A percentile compares a stretch with the other conserved stretches of the same genome.
These are phyloP conservation scores for Euwallacea fornicatus DNA, from an alignment of 1,140 invertebrate genomes.

Conservation along the genomic window DNA sequence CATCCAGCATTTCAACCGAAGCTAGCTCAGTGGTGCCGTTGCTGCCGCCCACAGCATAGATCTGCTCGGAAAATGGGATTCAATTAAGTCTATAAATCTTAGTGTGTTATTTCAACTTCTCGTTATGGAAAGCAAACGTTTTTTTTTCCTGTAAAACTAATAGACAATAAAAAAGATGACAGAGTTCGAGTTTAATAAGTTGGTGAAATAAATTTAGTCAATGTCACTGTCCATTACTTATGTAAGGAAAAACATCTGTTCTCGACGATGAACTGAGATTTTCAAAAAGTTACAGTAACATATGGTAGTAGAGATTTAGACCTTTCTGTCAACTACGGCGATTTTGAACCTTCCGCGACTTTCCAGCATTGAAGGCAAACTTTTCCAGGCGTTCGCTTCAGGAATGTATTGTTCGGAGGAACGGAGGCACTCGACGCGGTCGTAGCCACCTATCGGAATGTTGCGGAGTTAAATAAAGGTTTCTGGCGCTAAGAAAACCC, in stretches of 20 bases:
- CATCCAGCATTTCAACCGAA: slow-evolving; percentile 68
- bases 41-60: slow-evolving; percentile 79
- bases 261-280: background rate
- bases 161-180: too few relatives aligned
- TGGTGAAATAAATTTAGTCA: too few relatives aligned
- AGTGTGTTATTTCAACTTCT: too few relatives aligned
- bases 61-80: slow-evolving; percentile 28
- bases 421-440: slow-evolving; percentile 79
- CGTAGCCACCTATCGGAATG: slow-evolving; percentile 71
- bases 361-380: slow-evolving; percentile 68
- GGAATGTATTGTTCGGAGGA: slow-evolving; percentile 75
- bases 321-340: slow-evolving; percentile 63
- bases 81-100: too few relatives aligned
- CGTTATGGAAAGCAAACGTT: too few relatives aligned
- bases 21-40: slow-evolving; percentile 74
- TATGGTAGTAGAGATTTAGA: background rate
- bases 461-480: background rate
- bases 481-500: too few relatives aligned
- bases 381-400: slow-evolving; percentile 67
- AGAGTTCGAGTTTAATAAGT: too few relatives aligned
- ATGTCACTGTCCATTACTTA: too few relatives aligned
- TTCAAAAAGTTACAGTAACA: background rate
- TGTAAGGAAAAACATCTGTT: too few relatives aligned
- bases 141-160: too few relatives aligned
- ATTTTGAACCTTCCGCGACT: slow-evolving; percentile 76